A percentile compares a stretch with the other conserved stretches of the same genome.
These are phyloP conservation scores for Diploscapter pachys DNA, from an alignment of 1,140 invertebrate genomes.

Conservation along the genomic window DNA sequence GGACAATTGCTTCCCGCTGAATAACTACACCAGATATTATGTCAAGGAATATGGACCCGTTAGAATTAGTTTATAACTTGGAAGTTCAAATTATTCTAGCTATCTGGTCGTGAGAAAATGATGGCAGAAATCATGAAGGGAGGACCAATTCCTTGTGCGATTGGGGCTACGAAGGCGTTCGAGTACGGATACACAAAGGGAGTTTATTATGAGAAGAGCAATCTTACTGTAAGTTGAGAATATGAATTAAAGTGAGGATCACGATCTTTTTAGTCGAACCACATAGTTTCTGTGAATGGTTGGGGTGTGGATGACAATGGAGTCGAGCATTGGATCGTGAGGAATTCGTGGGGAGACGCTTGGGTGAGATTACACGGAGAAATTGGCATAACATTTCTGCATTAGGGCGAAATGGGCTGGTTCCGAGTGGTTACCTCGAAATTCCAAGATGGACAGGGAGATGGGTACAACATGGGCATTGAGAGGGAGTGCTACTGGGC, in stretches of 20 bases:
- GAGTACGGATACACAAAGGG: conserved; percentile 62
- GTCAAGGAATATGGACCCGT: conserved; percentile 63
- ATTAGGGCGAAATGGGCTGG: conserved; percentile 62
- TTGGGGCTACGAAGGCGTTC: conserved; percentile 61
- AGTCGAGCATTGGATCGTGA: conserved; percentile 64
- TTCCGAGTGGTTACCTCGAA: conserved; percentile 61
- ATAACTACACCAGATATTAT: conserved; percentile 62
- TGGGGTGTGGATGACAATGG: conserved; percentile 63
- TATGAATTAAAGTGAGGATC: not conserved
- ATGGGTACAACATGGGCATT: conserved; percentile 63
- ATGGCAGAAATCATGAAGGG: conserved; percentile 64
- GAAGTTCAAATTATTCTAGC: conserved; percentile 1
- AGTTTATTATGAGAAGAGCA: conserved; percentile 60
- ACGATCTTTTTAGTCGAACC: conserved; percentile 60
- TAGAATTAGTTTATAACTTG: not conserved
- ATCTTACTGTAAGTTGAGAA: conserved; percentile 32
- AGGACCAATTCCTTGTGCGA: conserved; percentile 62
- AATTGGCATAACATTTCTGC: conserved; percentile 28
- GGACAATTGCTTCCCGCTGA: conserved; percentile 59
- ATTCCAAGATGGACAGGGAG: conserved; percentile 59
- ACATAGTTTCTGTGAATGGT: conserved; percentile 63
- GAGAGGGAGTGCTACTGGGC: conserved; percentile 62
- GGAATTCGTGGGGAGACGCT: conserved; percentile 64
- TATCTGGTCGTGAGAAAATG: conserved; percentile 62
- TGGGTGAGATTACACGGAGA: conserved; percentile 59